Evolutionary conservation across 2,113 vertebrate species (phyloP).

Genomic region (Ailuropoda melanoleuca): DNA sequence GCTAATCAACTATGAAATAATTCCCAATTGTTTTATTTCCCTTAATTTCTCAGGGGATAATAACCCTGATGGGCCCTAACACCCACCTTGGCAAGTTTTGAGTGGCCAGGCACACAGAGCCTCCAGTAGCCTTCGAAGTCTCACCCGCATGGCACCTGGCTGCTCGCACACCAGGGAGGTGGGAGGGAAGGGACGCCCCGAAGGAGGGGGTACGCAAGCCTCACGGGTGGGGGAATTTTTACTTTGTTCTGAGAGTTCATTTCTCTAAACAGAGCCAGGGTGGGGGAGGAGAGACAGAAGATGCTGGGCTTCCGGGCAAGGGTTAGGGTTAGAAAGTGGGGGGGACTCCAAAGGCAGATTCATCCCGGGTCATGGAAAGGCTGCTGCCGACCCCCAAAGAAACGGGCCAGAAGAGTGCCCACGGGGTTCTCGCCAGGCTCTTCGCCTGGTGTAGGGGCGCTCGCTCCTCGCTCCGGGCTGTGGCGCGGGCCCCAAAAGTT

Average conservation of each 20-base stretch:
- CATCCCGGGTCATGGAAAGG: not conserved
- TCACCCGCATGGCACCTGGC: not conserved
- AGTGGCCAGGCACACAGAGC: not conserved
- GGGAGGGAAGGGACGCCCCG: too few species aligned
- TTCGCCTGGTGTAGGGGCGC: not conserved
- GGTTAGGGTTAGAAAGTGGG: not conserved
- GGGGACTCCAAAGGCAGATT: not conserved
- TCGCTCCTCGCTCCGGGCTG: not conserved
- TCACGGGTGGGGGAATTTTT: not conserved
- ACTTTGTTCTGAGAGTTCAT: not conserved
- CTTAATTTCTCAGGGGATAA: not conserved
- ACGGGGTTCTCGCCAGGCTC: not conserved
- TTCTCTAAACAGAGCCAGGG: not conserved
- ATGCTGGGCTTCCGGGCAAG: not conserved
- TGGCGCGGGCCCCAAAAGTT: constrained; percentile 47
- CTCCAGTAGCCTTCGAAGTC: not conserved
- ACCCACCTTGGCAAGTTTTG: not conserved
- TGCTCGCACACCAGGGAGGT: not conserved
- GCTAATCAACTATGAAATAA: not conserved
- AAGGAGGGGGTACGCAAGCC: not conserved
- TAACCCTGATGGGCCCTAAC: not conserved
- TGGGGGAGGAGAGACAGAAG: not conserved
- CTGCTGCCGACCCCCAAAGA: not conserved
- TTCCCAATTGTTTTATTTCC: not conserved
- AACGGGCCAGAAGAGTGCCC: not conserved